These are phyloP conservation scores for Aramus guarauna DNA, from an alignment of 2,113 vertebrate species.

Conservation along the genomic window DNA sequence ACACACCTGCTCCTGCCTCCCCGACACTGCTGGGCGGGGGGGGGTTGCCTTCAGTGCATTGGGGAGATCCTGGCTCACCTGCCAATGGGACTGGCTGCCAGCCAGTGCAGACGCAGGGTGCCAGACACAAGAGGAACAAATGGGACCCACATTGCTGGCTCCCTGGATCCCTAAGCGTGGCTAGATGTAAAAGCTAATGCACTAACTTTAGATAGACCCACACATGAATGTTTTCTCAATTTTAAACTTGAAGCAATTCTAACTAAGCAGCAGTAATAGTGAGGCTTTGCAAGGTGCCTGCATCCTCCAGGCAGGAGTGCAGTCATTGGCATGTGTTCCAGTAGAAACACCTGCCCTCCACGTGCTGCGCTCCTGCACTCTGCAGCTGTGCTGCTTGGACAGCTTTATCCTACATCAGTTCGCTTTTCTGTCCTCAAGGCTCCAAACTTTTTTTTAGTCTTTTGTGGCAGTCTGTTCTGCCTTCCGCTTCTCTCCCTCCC, in stretches of 20 bases:
- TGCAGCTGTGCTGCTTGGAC: not conserved
- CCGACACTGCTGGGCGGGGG: not conserved
- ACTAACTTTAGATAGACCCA: conserved; percentile 51
- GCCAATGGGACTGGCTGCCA: not conserved
- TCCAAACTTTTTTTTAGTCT: not conserved
- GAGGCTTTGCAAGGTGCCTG: conserved; percentile 43
- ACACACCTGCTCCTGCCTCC: not conserved
- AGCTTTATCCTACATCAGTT: not conserved
- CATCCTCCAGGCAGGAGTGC: not conserved
- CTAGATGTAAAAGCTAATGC: conserved; percentile 40
- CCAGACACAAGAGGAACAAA: not conserved
- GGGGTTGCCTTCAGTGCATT: not conserved
- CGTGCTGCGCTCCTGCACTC: not conserved
- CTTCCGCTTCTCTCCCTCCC: not conserved
- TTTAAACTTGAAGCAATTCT: conserved; percentile 75
- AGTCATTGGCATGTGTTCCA: not conserved
- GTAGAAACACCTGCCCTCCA: not conserved
- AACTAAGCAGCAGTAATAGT: conserved; percentile 38
- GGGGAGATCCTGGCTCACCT: not conserved
- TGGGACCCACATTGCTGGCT: not conserved
- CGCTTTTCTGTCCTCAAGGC: not conserved
- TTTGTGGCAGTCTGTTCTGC: conserved; percentile 4
- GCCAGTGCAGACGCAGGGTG: not conserved
- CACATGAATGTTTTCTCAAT: conserved; percentile 72
- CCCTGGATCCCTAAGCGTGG: not conserved